Evolutionary conservation across 2,113 vertebrate genomes (phyloP).

Genomic region (Salvator merianae): DNA sequence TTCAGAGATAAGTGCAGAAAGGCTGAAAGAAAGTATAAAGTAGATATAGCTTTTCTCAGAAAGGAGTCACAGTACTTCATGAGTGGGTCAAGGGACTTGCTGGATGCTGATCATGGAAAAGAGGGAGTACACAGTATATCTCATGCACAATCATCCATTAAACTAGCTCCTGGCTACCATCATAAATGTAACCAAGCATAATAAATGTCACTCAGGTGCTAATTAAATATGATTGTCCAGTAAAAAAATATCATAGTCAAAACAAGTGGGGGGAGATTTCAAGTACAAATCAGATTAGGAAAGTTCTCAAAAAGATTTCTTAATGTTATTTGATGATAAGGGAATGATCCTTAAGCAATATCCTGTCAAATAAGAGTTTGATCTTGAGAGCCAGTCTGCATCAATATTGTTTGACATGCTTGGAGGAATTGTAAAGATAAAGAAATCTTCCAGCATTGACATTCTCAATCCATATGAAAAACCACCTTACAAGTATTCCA

Average conservation of each 20-base stretch:
- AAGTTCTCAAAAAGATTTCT: neutral
- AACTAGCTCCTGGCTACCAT: neutral
- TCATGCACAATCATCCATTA: neutral
- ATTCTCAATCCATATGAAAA: neutral
- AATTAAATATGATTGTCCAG: neutral
- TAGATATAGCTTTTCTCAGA: no score
- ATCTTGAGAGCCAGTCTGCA: neutral
- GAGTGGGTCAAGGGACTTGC: neutral
- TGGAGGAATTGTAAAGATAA: neutral
- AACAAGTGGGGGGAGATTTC: neutral
- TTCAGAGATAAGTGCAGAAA: no score
- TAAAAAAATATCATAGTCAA: neutral
- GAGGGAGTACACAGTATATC: neutral
- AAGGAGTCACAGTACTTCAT: neutral
- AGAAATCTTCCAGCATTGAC: neutral
- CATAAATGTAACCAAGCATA: neutral
- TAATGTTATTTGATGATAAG: neutral
- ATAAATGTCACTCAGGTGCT: neutral
- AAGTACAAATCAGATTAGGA: neutral
- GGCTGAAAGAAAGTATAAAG: no score
- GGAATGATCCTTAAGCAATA: neutral
- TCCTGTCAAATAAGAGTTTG: neutral
- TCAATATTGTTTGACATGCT: neutral
- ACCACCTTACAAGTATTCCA: neutral
- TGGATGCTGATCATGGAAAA: neutral